A percentile compares a stretch with the other conserved stretches of the same genome.
Evolutionary conservation across 1,140 invertebrate genomes (phyloP).

Genomic region (Calosoma granatense): DNA sequence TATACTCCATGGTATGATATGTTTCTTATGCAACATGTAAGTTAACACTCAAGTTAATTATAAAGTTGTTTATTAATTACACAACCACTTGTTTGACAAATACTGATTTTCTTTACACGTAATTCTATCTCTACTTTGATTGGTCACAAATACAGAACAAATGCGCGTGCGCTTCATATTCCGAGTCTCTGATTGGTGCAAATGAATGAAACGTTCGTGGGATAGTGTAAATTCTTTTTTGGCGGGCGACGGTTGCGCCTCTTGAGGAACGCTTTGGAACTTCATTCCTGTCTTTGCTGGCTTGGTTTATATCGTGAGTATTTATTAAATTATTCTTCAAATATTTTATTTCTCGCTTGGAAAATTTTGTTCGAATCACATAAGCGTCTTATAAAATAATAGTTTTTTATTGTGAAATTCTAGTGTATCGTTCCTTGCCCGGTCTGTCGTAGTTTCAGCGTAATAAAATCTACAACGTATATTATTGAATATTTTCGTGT

Average conservation of each 20-base stretch:
- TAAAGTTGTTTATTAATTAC: too few relatives aligned
- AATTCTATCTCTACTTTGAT: too few relatives aligned
- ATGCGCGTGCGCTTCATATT: too few relatives aligned
- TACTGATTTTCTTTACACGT: too few relatives aligned
- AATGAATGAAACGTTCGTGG: too few relatives aligned
- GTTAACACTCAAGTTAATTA: too few relatives aligned
- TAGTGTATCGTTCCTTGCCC: neutral
- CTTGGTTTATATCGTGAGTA: neutral
- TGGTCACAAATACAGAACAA: too few relatives aligned
- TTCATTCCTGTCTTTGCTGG: neutral
- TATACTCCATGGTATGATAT: too few relatives aligned
- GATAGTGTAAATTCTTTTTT: conserved; percentile 8
- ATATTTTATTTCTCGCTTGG: conserved; percentile 10
- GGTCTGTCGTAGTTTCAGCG: neutral
- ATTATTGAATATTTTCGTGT: neutral
- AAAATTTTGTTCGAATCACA: conserved; percentile 5
- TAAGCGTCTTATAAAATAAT: conserved; percentile 7
- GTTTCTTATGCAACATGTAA: too few relatives aligned
- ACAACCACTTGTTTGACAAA: too few relatives aligned
- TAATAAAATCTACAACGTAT: conserved; percentile 7
- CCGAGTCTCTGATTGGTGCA: neutral
- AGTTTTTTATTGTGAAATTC: conserved; percentile 15
- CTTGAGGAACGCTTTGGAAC: conserved; percentile 9
- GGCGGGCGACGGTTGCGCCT: neutral
- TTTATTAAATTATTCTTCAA: neutral